A percentile compares a stretch with the other conserved stretches of the same genome.
Conservation (phyloP, 2,888 invertebrate species). For the Lithophane semibrunnea region DNA sequence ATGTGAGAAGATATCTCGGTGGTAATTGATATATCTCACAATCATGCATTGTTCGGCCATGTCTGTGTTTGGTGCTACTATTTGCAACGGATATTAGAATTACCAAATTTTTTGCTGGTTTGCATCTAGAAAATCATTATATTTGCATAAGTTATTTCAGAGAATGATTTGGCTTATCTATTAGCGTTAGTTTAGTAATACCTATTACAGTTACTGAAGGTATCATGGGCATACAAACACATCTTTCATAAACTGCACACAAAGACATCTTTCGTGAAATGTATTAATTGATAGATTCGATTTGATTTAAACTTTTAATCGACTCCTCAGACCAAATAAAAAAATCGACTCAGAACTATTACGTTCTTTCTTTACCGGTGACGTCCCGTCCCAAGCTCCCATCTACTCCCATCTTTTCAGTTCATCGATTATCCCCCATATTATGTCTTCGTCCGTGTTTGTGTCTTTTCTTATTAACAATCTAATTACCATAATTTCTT, state of each 20-base stretch:
- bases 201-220: background rate
- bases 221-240: background rate
- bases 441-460: background rate
- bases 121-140: background rate
- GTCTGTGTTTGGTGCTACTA: slow-evolving; percentile 2
- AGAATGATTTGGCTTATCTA: background rate
- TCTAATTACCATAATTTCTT: background rate
- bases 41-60: slow-evolving; percentile 13
- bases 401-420: background rate
- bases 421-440: background rate
- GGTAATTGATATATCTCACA: slow-evolving; percentile 44
- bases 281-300: background rate
- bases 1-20: slow-evolving; percentile 17
- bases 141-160: background rate
- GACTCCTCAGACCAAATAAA: background rate
- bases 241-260: background rate
- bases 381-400: background rate
- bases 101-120: slow-evolving; percentile 4
- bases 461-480: background rate
- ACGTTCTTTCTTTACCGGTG: background rate
- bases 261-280: background rate
- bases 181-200: background rate
- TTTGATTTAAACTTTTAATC: background rate
- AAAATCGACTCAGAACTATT: background rate
- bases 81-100: slow-evolving; percentile 20